Base-by-base conservation (phyloP, 2,113 vertebrate genomes). In the Sarotherodon lohbergeri region DNA sequence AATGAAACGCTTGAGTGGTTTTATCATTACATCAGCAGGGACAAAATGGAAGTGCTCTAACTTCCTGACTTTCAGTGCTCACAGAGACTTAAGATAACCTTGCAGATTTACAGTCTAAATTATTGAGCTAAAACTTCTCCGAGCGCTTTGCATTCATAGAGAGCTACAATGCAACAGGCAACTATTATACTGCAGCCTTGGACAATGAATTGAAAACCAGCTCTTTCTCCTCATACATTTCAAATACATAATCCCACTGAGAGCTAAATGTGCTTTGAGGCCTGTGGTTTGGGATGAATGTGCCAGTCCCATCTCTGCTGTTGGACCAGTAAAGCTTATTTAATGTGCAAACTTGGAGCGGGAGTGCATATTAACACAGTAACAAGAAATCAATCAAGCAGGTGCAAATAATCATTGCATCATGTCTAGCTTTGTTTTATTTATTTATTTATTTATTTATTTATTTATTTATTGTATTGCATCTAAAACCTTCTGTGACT, bases 1-100 rank as follows among this genome's bases (percentile, higher is more conserved):
- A 93, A 94, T 95, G 95, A 95, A 96, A 95, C 81, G 90, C 93
- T 86, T 93, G 89, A 90, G 88, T 94, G 93, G 89, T 86, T 96
- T 94, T 94, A 95, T 95, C 95, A 94, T 92, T 94, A 85, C 90
- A 93, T 92, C 93, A 85, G 91, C 86, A 71, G 89, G 89, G 81
- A 84, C 88, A 91, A 86, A 95, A 91, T 90, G 87, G 90, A 94
- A 88, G 83, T 73, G 78, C 90, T 94, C 86, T 22, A 80, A 90
- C 91, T 88, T 87, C 79, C 85, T 91, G 90, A 93, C 94, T 95
- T 95, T 95, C 92, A 93, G 88, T 39, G 89, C 92, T 94, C 84
- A 48, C 71, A 27, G 86, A 91, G 87, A 88, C 87, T 90, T 85
- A 79, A 92, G 86, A 92, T 93, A 93, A 95, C 94, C 93, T 96